Evolutionary conservation across 2,113 vertebrate genomes (phyloP).

Genomic region (Mesembrinibis cayennensis): DNA sequence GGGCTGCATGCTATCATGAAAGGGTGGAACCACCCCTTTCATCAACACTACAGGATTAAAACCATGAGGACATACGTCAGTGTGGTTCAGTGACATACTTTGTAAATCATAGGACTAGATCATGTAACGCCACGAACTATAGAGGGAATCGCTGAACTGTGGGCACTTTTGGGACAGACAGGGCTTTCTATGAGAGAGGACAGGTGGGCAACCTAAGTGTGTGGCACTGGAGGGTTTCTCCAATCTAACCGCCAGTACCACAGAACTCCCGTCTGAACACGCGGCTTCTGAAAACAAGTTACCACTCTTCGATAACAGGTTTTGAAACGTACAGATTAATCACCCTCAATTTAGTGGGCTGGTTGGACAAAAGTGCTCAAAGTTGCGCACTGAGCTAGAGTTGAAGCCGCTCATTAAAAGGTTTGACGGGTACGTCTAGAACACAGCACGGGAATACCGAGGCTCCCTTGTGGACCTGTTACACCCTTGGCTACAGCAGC

Average conservation of each 20-base stretch:
- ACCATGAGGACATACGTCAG: constrained; percentile 42
- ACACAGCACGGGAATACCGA: neutral
- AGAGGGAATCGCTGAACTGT: neutral
- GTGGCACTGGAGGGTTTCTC: neutral
- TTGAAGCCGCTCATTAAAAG: neutral
- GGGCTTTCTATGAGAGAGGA: neutral
- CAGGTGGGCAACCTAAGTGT: neutral
- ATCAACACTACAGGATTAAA: constrained; percentile 46
- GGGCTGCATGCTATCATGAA: neutral
- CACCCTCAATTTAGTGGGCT: neutral
- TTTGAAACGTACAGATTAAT: neutral
- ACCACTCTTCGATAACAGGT: accelerated
- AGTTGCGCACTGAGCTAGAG: neutral
- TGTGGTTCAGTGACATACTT: constrained; percentile 3
- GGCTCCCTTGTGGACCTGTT: neutral
- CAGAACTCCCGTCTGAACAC: neutral
- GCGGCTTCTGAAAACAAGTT: neutral
- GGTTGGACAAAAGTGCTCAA: neutral
- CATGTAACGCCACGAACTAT: neutral
- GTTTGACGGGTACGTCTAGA: accelerated
- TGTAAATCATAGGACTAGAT: neutral
- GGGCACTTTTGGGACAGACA: neutral
- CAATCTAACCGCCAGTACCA: accelerated
- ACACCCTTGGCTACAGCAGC: neutral
- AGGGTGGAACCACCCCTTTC: constrained; percentile 32